Base-by-base conservation (phyloP, 2,113 vertebrate species). In the Excalfactoria chinensis region DNA sequence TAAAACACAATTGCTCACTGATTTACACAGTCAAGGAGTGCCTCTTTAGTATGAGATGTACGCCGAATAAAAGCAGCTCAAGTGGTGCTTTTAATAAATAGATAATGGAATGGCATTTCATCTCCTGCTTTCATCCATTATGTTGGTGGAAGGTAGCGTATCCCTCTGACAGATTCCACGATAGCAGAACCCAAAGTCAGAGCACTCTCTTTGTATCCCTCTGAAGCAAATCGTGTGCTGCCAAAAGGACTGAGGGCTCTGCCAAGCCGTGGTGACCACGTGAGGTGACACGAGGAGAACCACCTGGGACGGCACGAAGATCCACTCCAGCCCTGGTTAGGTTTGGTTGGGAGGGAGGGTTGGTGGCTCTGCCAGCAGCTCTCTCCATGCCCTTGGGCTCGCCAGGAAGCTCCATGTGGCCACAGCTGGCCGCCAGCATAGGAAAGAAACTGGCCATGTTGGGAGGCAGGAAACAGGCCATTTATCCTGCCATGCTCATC, bases 101-200 rank as follows among this genome's bases (percentile, higher is more conserved):
- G 89, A 90, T 94, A 94, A 97, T 87, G 86, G 86, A 93, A 84
- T 37, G 93, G 59, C 95, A 88, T 91, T 97, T 94, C 92, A 90
- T 96, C 94, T 92, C 87, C 92, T 89, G 84, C 92, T 96, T 95
- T 97, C 93, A 95, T 97, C 95, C 9, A 30, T 74, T 88, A 14
- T 34, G 78, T 66, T 81, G 87, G 86, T 14, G 9, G 40, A 76
- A 77, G 51, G 86, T 41, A 70, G 43, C 30, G 4, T 51, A 68
- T 83, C 78, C 81, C 66, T 95, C 93, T 94, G 93, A 82, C 64
- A 85, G 79, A 66, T 77, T 90, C 69, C 58, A 87, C 93, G 93
- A 89, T 43, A 72, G 70, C 73, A 63, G 71, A 26, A 74, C 34
- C 56, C 2, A 0, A 3, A 90, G 91, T 91, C 81, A 64, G 20